A percentile compares a stretch with the other conserved stretches of the same genome.
phyloP scores from a whole-genome alignment of 2,113 vertebrate genomes.

The Neogobius melanostomus region DNA sequence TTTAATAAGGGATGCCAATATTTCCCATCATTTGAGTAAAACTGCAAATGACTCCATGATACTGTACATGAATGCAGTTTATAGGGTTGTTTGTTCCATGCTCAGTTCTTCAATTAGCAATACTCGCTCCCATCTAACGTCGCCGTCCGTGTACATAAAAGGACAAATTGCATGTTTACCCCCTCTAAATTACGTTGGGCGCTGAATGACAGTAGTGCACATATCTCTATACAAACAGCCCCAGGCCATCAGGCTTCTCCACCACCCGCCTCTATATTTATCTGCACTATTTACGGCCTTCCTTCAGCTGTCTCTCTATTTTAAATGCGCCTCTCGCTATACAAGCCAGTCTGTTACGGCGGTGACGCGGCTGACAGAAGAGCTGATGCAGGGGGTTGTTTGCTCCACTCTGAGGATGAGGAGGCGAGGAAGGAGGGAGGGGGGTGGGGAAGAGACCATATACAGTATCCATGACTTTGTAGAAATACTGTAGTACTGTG shows the following conservation, averaged over 20 bases:
- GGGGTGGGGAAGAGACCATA: not conserved
- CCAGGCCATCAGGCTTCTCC: not conserved
- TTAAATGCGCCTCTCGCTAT: conserved; percentile 16
- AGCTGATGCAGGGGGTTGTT: conserved; percentile 48
- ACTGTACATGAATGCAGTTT: no score
- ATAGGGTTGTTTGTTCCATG: no score
- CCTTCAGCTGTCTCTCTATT: conserved; percentile 27
- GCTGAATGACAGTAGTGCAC: not conserved
- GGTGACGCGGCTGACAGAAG: conserved; percentile 36
- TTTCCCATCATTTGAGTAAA: no score
- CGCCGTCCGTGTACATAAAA: no score
- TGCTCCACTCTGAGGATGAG: not conserved
- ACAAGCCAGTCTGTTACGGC: conserved; percentile 13
- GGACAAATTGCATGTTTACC: not conserved
- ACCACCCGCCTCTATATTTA: conserved; percentile 5
- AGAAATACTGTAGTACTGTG: no score
- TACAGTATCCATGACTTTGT: no score
- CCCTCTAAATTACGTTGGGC: not conserved
- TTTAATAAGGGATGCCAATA: no score
- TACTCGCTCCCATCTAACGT: no score
- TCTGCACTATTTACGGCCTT: conserved; percentile 12
- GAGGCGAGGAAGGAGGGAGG: not conserved
- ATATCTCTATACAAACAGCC: not conserved
- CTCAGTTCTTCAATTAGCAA: no score
- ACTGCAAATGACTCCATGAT: no score